A percentile compares a stretch with the other conserved stretches of the same genome.
Evolutionary conservation across 2,113 vertebrate genomes (phyloP).

Genomic region (Pao palembangensis): DNA sequence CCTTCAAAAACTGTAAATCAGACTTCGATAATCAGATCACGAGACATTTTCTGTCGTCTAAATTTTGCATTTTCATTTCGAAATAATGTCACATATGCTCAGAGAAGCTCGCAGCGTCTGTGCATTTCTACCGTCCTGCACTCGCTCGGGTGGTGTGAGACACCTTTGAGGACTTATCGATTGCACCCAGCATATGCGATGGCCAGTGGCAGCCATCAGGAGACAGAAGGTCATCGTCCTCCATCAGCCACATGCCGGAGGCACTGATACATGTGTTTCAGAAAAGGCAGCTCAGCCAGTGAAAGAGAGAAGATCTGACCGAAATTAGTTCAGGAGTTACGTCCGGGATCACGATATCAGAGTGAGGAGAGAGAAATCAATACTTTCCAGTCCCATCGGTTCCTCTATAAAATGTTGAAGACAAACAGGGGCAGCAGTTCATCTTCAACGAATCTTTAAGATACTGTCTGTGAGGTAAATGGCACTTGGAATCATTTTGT

Average conservation of each 20-base stretch:
- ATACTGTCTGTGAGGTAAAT: neutral
- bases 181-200: constrained; percentile 35
- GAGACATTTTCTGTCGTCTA: too few species aligned
- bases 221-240: neutral
- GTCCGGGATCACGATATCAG: neutral
- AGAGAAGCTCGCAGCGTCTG: too few species aligned
- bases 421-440: neutral
- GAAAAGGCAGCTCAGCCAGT: too few species aligned
- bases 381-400: neutral
- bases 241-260: neutral
- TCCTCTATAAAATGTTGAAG: too few species aligned
- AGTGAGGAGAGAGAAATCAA: neutral
- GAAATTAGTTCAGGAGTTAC: neutral
- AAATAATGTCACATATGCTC: too few species aligned
- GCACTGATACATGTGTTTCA: neutral
- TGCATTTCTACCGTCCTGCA: neutral
- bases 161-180: constrained; percentile 23
- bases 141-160: neutral
- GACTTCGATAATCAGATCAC: too few species aligned
- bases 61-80: too few species aligned
- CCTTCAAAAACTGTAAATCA: neutral
- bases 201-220: constrained; percentile 32
- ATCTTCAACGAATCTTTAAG: neutral
- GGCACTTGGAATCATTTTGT: too few species aligned
- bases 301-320: too few species aligned